phyloP scores from a whole-genome alignment of 37 sponge, comb jelly and placozoan genomes.

The Mnemiopsis leidyi region DNA sequence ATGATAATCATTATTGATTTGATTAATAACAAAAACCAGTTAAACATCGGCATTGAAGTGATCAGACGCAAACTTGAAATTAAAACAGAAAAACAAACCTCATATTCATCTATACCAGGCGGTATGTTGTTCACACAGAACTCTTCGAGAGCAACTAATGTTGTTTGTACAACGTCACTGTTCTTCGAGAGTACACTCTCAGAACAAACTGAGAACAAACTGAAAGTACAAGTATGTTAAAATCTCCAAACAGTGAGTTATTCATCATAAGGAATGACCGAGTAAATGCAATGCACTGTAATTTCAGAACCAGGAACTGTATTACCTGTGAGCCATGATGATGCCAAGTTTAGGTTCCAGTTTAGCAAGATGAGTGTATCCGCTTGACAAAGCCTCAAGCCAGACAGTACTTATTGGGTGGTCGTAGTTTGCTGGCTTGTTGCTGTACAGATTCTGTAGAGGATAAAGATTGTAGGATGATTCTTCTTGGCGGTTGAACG shows the following conservation, averaged over 20 bases:
- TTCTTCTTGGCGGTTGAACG: too few relatives aligned
- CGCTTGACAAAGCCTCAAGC: slow-evolving; percentile 2
- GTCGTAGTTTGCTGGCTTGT: slow-evolving; percentile 11
- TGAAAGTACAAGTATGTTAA: neutral
- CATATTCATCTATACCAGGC: neutral
- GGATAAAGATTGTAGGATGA: neutral
- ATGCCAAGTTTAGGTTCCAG: slow-evolving; percentile 49
- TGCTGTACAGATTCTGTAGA: slow-evolving; percentile 12
- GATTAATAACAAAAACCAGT: too few relatives aligned
- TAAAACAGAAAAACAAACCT: neutral
- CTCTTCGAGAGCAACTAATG: slow-evolving; percentile 21
- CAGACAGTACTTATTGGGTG: slow-evolving; percentile 40
- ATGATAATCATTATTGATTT: too few relatives aligned
- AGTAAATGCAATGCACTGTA: too few relatives aligned
- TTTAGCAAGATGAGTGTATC: neutral
- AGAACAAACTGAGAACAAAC: neutral
- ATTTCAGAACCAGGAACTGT: too few relatives aligned
- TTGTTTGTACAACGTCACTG: slow-evolving; percentile 30
- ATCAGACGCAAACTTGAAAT: too few relatives aligned
- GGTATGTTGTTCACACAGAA: neutral
- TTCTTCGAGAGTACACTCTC: slow-evolving; percentile 8
- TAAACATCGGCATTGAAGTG: too few relatives aligned
- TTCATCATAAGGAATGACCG: too few relatives aligned
- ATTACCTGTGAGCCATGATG: slow-evolving; percentile 36
- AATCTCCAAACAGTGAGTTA: too few relatives aligned